phyloP scores from a whole-genome alignment of 1,140 invertebrate species.

The Dryas iulia region DNA sequence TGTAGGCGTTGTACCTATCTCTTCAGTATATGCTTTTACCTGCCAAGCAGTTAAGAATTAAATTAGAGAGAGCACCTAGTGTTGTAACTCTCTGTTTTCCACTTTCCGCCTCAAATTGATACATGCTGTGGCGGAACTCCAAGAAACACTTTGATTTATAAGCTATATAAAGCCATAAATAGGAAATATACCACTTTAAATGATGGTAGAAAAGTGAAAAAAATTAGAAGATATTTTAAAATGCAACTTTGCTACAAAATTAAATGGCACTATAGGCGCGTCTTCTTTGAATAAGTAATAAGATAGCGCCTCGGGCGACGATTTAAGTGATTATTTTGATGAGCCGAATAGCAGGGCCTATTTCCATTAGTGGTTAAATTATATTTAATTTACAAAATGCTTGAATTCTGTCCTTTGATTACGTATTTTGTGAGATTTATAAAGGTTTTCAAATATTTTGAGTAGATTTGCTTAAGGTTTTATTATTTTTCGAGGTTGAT shows the following conservation, averaged over 20 bases:
- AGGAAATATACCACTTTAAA: no score
- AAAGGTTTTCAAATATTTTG: neutral
- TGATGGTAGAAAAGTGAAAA: neutral
- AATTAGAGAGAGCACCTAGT: no score
- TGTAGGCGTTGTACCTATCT: no score
- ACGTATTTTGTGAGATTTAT: neutral
- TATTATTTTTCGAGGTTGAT: neutral
- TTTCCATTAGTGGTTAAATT: slow-evolving; percentile 5
- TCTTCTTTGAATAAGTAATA: slow-evolving; percentile 21
- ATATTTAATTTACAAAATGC: slow-evolving; percentile 2
- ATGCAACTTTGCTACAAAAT: neutral
- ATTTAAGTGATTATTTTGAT: slow-evolving; percentile 24
- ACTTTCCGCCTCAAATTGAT: no score
- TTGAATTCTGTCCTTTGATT: neutral
- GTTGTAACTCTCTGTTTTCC: no score
- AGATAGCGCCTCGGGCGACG: slow-evolving; percentile 16
- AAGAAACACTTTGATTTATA: no score
- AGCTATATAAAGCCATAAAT: neutral
- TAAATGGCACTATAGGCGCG: slow-evolving; percentile 14
- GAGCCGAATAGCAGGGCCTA: slow-evolving; percentile 15
- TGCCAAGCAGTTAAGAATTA: no score
- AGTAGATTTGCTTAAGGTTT: neutral
- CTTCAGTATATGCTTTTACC: no score
- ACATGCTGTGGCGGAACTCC: no score
- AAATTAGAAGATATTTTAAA: slow-evolving; percentile 1